phyloP scores from a whole-genome alignment of 2,113 vertebrate genomes.

The Tricholaema leucomelas region DNA sequence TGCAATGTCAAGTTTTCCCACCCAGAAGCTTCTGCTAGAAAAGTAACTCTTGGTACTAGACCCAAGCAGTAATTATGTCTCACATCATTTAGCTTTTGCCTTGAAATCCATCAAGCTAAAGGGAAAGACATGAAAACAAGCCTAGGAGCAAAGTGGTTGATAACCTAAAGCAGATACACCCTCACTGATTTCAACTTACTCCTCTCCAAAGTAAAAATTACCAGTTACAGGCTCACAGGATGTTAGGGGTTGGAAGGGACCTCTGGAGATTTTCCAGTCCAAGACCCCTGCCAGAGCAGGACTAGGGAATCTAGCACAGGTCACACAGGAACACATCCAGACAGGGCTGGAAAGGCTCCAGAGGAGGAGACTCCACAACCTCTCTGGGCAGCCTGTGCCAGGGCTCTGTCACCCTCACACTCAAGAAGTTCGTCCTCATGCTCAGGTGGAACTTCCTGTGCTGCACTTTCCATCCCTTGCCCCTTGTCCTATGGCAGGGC shows the following conservation, averaged over 20 bases:
- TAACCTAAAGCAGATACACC: background rate
- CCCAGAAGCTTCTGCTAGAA: conserved; percentile 26
- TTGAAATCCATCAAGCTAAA: background rate
- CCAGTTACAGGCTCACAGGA: background rate
- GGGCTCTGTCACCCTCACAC: too few species aligned
- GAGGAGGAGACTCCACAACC: too few species aligned
- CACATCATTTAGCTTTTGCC: background rate
- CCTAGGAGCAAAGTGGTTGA: background rate
- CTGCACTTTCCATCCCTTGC: too few species aligned
- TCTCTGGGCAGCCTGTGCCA: too few species aligned
- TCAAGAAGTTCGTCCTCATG: too few species aligned
- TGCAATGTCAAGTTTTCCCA: background rate
- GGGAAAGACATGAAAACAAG: background rate
- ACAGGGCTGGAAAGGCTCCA: background rate
- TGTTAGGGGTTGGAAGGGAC: too few species aligned
- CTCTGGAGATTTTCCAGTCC: too few species aligned
- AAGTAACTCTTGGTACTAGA: background rate
- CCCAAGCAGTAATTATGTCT: background rate
- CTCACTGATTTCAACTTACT: background rate
- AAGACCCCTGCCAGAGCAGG: too few species aligned
- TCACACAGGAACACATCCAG: too few species aligned
- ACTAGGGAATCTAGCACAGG: too few species aligned
- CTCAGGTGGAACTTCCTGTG: too few species aligned
- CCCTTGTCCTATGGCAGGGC: too few species aligned
- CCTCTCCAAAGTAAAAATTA: background rate